These are phyloP conservation scores for Araneus ventricosus DNA, from an alignment of 1,140 invertebrate species.

Conservation along the genomic window DNA sequence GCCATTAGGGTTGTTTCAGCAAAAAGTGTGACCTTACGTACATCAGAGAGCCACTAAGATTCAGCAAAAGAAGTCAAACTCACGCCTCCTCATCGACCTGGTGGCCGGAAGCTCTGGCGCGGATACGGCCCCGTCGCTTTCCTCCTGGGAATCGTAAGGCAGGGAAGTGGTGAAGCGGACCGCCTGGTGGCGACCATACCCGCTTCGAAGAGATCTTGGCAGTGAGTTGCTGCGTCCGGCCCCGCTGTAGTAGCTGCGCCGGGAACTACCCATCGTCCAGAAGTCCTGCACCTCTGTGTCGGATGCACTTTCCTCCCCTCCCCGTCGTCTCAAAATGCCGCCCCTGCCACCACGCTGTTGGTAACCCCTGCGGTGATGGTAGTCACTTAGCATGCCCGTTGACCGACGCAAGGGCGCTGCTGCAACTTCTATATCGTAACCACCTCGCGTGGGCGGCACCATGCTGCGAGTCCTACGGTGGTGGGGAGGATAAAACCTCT, in stretches of 20 bases:
- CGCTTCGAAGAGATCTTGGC: constrained; percentile 76
- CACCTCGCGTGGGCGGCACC: constrained; percentile 83
- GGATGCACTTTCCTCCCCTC: constrained; percentile 86
- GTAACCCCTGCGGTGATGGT: constrained; percentile 77
- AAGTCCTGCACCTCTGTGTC: constrained; percentile 90
- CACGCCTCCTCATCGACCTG: constrained; percentile 81
- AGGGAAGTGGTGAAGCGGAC: constrained; percentile 79
- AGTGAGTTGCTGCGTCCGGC: constrained; percentile 79
- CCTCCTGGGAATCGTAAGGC: constrained; percentile 88
- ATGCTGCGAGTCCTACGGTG: constrained; percentile 70
- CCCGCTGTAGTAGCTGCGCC: constrained; percentile 69
- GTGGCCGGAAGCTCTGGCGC: constrained; percentile 85
- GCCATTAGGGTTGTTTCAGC: no score
- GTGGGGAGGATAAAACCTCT: constrained; percentile 46
- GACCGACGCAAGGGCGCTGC: constrained; percentile 64
- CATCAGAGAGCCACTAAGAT: no score
- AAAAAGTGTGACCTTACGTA: no score
- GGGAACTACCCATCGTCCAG: constrained; percentile 77
- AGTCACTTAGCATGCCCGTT: constrained; percentile 78
- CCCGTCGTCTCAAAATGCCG: constrained; percentile 80
- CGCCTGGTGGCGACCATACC: constrained; percentile 75
- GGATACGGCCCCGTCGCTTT: constrained; percentile 89
- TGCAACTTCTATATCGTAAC: constrained; percentile 86
- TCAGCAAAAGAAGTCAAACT: constrained; percentile 23
- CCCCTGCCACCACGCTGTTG: constrained; percentile 80